Percentiles rank a stretch among this genome's conserved stretches.
Evolutionary conservation across 2,797 vertebrate genomes (phyloP).

Genomic region (Liparis tanakae): DNA sequence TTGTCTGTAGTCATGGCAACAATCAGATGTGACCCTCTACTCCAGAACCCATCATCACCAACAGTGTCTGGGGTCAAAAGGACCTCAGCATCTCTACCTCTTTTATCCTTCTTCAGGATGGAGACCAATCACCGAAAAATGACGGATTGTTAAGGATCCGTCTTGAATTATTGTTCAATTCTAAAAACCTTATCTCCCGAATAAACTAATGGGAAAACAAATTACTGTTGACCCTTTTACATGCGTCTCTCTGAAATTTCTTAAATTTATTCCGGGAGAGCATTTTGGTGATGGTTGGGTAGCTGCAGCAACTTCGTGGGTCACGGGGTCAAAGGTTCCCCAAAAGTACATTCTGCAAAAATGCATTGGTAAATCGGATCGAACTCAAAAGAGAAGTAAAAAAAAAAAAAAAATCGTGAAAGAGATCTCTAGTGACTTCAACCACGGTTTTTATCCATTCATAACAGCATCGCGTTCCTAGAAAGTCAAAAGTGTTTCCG

Average conservation of each 20-base stretch:
- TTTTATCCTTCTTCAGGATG: too few species aligned
- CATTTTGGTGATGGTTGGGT: not conserved
- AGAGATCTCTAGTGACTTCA: constrained; percentile 45
- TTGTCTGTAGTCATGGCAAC: too few species aligned
- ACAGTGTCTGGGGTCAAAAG: too few species aligned
- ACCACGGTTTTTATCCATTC: constrained; percentile 38
- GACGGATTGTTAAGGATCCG: too few species aligned
- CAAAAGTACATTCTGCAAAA: not conserved
- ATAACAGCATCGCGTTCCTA: constrained; percentile 33
- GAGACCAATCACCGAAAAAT: too few species aligned
- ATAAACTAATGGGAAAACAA: too few species aligned
- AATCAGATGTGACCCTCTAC: too few species aligned
- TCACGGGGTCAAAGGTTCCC: not conserved
- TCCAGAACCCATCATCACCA: too few species aligned
- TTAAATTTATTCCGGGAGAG: not conserved
- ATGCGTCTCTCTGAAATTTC: not conserved
- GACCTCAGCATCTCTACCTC: too few species aligned
- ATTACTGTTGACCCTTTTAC: not conserved
- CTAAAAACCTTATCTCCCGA: too few species aligned
- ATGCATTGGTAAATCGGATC: constrained; percentile 8
- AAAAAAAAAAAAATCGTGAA: not conserved
- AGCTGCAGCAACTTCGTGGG: not conserved
- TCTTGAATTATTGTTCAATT: too few species aligned
- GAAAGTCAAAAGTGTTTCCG: constrained; percentile 54
- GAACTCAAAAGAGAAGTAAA: constrained; percentile 10